phyloP scores from a whole-genome alignment of 1,140 invertebrate species.

The Drosophila novamexicana region DNA sequence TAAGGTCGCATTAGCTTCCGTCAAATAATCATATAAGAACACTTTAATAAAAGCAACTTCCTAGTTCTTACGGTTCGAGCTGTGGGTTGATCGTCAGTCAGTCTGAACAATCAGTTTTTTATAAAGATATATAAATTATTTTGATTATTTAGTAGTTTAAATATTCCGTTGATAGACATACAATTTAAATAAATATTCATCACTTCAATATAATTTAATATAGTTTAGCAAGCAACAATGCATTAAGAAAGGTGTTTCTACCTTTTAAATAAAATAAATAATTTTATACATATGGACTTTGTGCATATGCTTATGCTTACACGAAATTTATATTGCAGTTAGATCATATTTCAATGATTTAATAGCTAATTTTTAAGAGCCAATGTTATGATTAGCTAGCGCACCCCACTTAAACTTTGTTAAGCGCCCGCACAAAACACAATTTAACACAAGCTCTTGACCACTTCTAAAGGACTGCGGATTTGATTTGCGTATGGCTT shows the following conservation, averaged over 20 bases:
- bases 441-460: conserved; percentile 67
- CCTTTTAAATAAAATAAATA: neutral
- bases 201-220: neutral
- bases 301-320: conserved; percentile 1
- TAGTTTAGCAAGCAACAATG: too few relatives aligned
- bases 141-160: too few relatives aligned
- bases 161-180: too few relatives aligned
- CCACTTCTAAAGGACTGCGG: conserved; percentile 74
- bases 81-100: too few relatives aligned
- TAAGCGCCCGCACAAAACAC: conserved; percentile 47
- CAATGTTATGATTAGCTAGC: conserved; percentile 11
- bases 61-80: too few relatives aligned
- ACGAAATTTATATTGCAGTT: neutral
- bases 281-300: neutral
- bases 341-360: neutral
- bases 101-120: too few relatives aligned
- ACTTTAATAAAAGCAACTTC: too few relatives aligned
- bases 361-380: conserved; percentile 5
- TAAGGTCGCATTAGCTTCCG: too few relatives aligned
- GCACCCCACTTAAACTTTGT: conserved; percentile 1
- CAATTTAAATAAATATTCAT: too few relatives aligned
- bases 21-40: too few relatives aligned
- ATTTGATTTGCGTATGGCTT: conserved; percentile 73
- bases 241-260: neutral
- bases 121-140: too few relatives aligned